phyloP scores from a whole-genome alignment of 2,888 invertebrate species.

The Prenolepis imparis region DNA sequence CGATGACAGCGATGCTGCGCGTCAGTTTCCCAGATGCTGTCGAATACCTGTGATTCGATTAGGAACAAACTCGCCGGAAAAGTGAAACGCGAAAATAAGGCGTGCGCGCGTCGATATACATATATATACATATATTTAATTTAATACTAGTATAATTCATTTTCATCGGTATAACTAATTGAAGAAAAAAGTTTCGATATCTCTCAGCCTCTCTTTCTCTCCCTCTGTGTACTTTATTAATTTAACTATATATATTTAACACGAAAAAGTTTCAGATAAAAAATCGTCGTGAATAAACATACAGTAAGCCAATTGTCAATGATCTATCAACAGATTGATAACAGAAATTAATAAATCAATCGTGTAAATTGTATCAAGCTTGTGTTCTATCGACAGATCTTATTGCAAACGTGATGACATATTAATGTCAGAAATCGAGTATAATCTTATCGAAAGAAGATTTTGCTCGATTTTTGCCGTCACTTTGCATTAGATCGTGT shows the following conservation, averaged over 20 bases:
- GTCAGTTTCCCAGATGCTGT: conserved; percentile 80
- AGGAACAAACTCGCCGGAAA: conserved; percentile 73
- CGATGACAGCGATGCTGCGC: conserved; percentile 62
- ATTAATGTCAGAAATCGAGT: too few species aligned
- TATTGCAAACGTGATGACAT: too few species aligned
- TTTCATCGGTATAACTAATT: neutral
- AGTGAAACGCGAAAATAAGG: neutral
- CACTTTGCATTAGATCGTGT: neutral
- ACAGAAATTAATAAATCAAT: neutral
- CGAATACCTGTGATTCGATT: conserved; percentile 85
- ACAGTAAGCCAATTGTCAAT: neutral
- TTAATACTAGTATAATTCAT: neutral
- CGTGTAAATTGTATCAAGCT: neutral
- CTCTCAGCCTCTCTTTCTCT: too few species aligned
- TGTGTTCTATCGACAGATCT: neutral
- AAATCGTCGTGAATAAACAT: conserved; percentile 5
- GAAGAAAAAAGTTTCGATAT: neutral
- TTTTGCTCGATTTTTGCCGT: too few species aligned
- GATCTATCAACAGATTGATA: neutral
- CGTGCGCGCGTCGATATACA: neutral
- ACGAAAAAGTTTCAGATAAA: neutral
- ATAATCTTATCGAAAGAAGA: too few species aligned
- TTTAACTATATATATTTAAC: neutral
- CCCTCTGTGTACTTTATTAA: conserved; percentile 16
- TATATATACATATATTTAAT: neutral